phyloP scores from a whole-genome alignment of 2,113 vertebrate species.

The Phaetusa simplex region DNA sequence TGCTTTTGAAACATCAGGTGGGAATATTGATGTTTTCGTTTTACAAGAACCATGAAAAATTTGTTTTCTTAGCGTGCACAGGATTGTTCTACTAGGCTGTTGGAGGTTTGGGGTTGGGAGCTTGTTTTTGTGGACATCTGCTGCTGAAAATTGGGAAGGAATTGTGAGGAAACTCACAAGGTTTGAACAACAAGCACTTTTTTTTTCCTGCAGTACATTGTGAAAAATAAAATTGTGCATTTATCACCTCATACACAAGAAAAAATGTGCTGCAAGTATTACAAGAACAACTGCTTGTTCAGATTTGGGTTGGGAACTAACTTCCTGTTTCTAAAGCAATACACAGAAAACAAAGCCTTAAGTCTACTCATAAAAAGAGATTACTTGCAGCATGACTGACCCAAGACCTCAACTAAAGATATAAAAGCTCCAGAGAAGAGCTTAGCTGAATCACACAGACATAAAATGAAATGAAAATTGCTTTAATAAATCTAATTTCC shows the following conservation, averaged over 20 bases:
- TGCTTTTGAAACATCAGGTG: neutral
- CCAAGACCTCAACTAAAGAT: neutral
- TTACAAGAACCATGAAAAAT: neutral
- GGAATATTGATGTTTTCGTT: neutral
- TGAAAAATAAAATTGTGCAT: neutral
- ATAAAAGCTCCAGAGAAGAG: constrained; percentile 8
- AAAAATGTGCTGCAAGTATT: neutral
- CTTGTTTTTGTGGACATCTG: neutral
- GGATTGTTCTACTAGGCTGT: neutral
- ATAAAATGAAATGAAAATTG: constrained; percentile 30
- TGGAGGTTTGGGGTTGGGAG: neutral
- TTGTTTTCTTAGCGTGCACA: neutral
- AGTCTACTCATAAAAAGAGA: constrained; percentile 21
- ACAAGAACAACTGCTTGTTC: neutral
- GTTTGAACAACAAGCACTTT: neutral
- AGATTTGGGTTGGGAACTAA: neutral
- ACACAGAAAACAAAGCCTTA: constrained; percentile 2
- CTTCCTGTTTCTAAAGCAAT: neutral
- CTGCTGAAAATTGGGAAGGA: neutral
- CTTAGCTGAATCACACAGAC: constrained; percentile 17
- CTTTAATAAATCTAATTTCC: constrained; percentile 31
- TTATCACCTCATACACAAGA: neutral
- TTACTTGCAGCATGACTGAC: constrained; percentile 46
- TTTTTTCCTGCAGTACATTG: neutral
- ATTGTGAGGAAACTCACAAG: neutral